Percentiles rank a stretch among this genome's conserved stretches.
Conservation (phyloP, 2,888 invertebrate species). For the Syrista parreyssii region DNA sequence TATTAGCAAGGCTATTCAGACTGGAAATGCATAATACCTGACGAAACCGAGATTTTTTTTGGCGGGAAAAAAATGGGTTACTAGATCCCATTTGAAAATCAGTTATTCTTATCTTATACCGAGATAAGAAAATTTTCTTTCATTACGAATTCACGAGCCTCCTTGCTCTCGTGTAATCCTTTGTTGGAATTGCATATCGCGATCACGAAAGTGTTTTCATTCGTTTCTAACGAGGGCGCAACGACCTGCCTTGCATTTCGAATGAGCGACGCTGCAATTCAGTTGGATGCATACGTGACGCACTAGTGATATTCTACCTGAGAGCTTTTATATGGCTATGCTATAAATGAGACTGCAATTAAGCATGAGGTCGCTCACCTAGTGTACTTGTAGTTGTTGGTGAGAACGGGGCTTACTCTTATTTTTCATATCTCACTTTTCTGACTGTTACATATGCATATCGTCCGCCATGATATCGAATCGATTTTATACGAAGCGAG, state of each 20-base stretch:
- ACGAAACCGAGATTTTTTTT: slow-evolving; percentile 55
- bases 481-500: neutral
- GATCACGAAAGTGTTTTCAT: neutral
- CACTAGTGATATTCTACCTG: neutral
- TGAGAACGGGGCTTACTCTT: neutral
- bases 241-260: neutral
- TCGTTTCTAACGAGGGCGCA: neutral
- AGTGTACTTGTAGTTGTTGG: neutral
- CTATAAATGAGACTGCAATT: neutral
- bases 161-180: neutral
- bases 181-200: neutral
- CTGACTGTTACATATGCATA: neutral
- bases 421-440: neutral
- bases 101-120: neutral
- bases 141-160: neutral
- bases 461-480: neutral
- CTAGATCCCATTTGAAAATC: slow-evolving; percentile 30
- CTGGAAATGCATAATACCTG: slow-evolving; percentile 53
- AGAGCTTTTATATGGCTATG: neutral
- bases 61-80: slow-evolving; percentile 45
- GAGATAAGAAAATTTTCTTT: neutral
- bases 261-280: neutral
- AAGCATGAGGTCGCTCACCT: neutral
- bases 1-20: slow-evolving; percentile 43
- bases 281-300: neutral